Conservation (phyloP, 2,888 invertebrate genomes). For the Netelia inedita region DNA sequence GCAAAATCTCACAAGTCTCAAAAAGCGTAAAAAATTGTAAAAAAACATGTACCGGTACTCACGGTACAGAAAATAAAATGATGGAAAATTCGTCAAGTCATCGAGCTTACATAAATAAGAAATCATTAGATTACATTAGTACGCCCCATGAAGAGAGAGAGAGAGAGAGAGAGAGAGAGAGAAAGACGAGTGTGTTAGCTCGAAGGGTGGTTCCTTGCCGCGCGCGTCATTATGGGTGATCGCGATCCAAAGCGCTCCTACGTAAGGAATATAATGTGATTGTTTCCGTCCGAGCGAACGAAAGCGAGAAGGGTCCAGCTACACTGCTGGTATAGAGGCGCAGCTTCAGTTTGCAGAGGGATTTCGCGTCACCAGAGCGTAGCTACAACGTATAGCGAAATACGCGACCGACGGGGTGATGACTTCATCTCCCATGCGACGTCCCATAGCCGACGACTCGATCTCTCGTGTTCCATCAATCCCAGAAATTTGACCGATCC, state of each 20-base stretch:
- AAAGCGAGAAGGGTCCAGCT: constrained; percentile 68
- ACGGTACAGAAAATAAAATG: background rate
- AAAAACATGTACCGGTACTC: too few species aligned
- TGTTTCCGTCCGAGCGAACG: constrained; percentile 83
- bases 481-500: constrained; percentile 40
- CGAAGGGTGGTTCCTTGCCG: constrained; percentile 35
- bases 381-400: constrained; percentile 34
- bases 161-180: constrained; percentile 20
- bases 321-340: constrained; percentile 52
- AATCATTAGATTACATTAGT: constrained; percentile 80
- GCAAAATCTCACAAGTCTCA: too few species aligned
- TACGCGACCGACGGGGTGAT: constrained; percentile 73
- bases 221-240: constrained; percentile 58
- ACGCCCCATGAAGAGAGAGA: constrained; percentile 64
- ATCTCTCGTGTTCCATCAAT: constrained; percentile 55
- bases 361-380: constrained; percentile 40
- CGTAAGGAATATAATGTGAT: constrained; percentile 83
- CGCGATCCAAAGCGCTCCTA: constrained; percentile 66
- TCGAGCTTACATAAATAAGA: constrained; percentile 77
- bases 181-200: constrained; percentile 23
- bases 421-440: constrained; percentile 81
- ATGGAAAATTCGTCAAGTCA: constrained; percentile 60
- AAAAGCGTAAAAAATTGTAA: too few species aligned
- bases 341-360: constrained; percentile 12
- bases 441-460: constrained; percentile 60